Evolutionary conservation across 1,140 invertebrate species (phyloP).

Genomic region (Sinella curviseta): DNA sequence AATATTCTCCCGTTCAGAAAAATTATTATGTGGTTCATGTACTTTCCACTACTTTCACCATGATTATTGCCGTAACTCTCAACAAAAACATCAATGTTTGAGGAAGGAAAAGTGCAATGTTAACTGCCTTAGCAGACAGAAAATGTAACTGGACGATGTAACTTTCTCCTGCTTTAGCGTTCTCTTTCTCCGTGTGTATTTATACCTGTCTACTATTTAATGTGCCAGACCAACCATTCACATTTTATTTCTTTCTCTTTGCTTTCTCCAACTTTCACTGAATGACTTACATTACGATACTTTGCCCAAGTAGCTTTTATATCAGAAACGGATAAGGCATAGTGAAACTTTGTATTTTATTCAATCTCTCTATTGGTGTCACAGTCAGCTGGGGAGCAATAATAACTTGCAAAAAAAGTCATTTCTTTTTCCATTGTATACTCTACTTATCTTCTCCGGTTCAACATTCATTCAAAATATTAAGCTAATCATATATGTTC

Average conservation of each 20-base stretch:
- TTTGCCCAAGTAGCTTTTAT: neutral
- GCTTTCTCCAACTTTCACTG: neutral
- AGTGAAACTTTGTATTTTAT: neutral
- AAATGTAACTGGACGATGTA: neutral
- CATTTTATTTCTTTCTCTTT: neutral
- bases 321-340: neutral
- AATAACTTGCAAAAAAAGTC: conserved; percentile 19
- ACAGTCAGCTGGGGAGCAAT: conserved; percentile 3
- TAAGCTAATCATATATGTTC: no score
- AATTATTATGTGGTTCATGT: neutral
- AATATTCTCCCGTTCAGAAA: neutral
- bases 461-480: neutral
- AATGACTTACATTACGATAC: neutral
- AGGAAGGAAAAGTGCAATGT: neutral
- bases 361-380: neutral
- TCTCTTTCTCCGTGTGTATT: neutral
- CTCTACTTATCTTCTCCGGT: neutral
- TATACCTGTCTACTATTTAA: neutral
- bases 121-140: no score
- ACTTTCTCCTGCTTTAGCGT: neutral
- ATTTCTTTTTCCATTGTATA: neutral
- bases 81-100: neutral
- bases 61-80: neutral
- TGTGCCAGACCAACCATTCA: neutral
- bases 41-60: neutral